Percentiles rank a stretch among this genome's conserved stretches.
Evolutionary conservation across 37 sponge, comb jelly and placozoan genomes (phyloP).

Genomic region (Hexactinellida sp.): DNA sequence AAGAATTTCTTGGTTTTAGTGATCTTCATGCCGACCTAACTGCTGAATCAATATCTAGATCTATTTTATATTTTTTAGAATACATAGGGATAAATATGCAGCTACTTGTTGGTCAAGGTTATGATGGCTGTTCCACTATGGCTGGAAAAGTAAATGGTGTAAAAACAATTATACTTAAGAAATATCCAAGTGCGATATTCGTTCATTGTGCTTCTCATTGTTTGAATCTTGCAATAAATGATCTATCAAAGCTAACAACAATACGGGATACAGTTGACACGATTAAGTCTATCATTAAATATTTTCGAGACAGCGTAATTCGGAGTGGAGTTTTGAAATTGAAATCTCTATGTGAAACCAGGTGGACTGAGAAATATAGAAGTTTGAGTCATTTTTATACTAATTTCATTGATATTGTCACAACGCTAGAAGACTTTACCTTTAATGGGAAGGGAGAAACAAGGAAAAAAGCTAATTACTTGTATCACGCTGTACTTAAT

Average conservation of each 20-base stretch:
- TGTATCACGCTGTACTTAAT: not conserved
- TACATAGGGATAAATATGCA: not conserved
- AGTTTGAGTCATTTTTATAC: not conserved
- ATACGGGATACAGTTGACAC: constrained; percentile 14
- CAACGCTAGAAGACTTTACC: not conserved
- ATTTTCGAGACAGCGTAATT: constrained; percentile 12
- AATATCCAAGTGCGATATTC: constrained; percentile 15
- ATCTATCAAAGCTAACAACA: not conserved
- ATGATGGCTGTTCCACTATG: not conserved
- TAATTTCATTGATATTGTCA: not conserved
- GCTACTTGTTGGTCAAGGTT: not conserved
- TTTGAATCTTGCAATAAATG: constrained; percentile 15
- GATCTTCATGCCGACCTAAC: not conserved
- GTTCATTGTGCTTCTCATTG: constrained; percentile 14
- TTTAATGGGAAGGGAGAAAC: not conserved
- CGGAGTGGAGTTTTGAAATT: not conserved
- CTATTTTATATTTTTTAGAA: not conserved
- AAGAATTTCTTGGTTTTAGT: not conserved
- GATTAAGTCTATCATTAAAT: constrained; percentile 17
- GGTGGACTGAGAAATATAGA: constrained; percentile 16
- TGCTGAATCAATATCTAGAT: not conserved
- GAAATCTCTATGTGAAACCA: constrained; percentile 10
- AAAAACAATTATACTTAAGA: not conserved
- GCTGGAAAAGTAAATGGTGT: not conserved
- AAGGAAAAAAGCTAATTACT: constrained; percentile 13